Evolutionary conservation across 2,113 vertebrate genomes (phyloP).

Genomic region (Ctenomys sociabilis): DNA sequence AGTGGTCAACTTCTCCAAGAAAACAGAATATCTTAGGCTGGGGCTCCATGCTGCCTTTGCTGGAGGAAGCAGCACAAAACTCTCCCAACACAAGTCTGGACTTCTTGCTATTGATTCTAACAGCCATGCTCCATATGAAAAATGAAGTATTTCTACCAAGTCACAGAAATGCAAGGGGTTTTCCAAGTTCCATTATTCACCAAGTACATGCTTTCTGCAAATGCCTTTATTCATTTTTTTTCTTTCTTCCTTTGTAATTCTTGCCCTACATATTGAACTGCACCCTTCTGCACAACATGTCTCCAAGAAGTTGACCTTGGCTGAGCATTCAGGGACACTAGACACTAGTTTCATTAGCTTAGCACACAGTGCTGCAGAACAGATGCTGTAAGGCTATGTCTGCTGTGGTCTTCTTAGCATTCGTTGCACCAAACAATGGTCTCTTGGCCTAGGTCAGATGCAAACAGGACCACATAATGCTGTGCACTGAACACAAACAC

Average conservation of each 20-base stretch:
- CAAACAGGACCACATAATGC: background rate
- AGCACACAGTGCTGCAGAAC: background rate
- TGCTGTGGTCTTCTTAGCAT: background rate
- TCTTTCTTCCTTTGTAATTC: background rate
- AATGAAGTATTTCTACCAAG: slow-evolving; percentile 32
- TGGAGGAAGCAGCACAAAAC: rapidly evolving
- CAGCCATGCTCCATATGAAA: background rate
- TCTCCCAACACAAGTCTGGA: background rate
- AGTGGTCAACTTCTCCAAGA: background rate
- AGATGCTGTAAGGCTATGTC: background rate
- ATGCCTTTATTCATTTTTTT: background rate
- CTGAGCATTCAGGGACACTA: slow-evolving; percentile 18
- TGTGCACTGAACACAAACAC: background rate
- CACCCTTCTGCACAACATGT: background rate
- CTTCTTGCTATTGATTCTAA: background rate
- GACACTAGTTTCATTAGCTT: slow-evolving; percentile 44
- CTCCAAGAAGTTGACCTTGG: background rate
- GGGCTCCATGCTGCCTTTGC: rapidly evolving
- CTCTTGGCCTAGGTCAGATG: background rate
- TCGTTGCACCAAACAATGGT: no score
- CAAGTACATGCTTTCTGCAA: slow-evolving; percentile 49
- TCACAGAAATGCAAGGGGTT: background rate
- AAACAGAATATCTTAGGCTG: rapidly evolving
- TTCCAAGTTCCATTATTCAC: slow-evolving; percentile 47
- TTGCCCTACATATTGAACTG: background rate